Conservation (phyloP, 2,797 vertebrate genomes). For the Epinephelus malabaricus region DNA sequence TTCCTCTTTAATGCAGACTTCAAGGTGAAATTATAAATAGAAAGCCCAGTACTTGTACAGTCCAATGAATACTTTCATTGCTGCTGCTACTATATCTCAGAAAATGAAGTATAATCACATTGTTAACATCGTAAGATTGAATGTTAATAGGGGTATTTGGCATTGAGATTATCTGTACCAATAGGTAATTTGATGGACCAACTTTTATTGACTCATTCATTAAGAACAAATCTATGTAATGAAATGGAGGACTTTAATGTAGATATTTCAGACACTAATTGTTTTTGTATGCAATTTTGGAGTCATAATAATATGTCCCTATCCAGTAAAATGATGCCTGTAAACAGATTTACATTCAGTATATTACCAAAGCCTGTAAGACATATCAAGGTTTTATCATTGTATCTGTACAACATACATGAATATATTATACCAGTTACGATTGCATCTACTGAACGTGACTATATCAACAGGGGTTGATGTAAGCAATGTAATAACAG, state of each 20-base stretch:
- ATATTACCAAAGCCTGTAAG: background rate
- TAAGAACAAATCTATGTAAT: background rate
- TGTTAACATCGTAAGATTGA: background rate
- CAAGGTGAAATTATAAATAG: background rate
- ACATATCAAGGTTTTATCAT: slow-evolving; percentile 9
- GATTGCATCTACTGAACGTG: background rate
- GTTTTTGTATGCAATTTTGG: background rate
- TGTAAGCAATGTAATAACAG: background rate
- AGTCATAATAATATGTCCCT: background rate
- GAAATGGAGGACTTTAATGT: background rate
- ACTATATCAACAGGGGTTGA: background rate
- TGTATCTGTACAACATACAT: background rate
- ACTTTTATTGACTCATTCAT: background rate
- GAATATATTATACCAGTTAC: background rate
- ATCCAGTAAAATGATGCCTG: background rate
- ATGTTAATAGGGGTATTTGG: background rate
- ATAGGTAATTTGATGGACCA: background rate
- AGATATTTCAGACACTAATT: background rate
- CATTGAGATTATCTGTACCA: background rate
- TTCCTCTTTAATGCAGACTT: slow-evolving; percentile 7
- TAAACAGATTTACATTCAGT: background rate
- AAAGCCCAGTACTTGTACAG: background rate
- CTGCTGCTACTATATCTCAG: background rate
- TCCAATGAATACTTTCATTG: no score
- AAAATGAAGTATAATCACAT: background rate